These are phyloP conservation scores for Tyto alba DNA, from an alignment of 2,113 vertebrate species.

Conservation along the genomic window DNA sequence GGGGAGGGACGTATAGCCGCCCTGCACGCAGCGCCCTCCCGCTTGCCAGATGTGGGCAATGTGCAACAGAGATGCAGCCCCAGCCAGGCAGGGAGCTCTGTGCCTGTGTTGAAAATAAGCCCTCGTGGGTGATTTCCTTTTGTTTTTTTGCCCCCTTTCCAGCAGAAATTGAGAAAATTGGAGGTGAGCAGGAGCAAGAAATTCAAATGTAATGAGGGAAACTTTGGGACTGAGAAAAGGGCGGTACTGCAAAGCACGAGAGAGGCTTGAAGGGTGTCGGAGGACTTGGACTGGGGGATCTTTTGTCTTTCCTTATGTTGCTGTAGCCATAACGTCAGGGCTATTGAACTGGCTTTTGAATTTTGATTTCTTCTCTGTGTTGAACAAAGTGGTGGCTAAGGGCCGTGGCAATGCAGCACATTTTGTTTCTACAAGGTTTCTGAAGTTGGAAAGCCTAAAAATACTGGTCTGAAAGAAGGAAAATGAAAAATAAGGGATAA, in stretches of 20 bases:
- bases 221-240: background rate
- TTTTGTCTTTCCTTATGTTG: background rate
- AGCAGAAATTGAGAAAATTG: background rate
- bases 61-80: background rate
- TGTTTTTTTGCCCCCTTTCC: background rate
- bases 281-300: background rate
- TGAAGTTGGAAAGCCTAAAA: background rate
- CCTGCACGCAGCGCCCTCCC: background rate
- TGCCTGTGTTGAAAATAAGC: background rate
- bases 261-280: background rate
- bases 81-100: background rate
- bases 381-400: background rate
- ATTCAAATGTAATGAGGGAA: background rate
- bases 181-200: background rate
- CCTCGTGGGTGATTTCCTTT: background rate
- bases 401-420: background rate
- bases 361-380: background rate
- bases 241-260: background rate
- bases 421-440: background rate
- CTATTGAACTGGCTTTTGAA: background rate
- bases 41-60: background rate
- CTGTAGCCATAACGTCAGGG: background rate
- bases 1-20: accelerated
- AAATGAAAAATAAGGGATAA: background rate
- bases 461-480: background rate